phyloP scores from a whole-genome alignment of 64 coral and sea anemone species.

The Porites australiensis region DNA sequence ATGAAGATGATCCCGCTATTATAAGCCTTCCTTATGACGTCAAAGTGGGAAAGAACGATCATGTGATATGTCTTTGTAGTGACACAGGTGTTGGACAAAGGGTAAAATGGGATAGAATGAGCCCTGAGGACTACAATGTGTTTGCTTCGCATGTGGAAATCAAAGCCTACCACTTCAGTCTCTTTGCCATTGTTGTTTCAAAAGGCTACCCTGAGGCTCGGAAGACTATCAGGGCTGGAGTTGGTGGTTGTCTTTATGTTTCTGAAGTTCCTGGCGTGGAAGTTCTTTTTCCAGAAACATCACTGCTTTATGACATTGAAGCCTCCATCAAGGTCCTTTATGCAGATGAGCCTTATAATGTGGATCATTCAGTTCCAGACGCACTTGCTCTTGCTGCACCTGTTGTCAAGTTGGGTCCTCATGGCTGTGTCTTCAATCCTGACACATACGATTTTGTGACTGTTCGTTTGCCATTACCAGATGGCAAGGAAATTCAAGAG shows the following conservation, averaged over 20 bases:
- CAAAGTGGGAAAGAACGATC: conserved; percentile 34
- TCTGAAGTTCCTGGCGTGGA: conserved; percentile 89
- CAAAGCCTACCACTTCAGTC: conserved; percentile 90
- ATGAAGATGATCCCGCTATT: conserved; percentile 81
- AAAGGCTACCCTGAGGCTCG: conserved; percentile 85
- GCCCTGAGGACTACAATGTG: conserved; percentile 66
- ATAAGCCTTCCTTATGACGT: conserved; percentile 86
- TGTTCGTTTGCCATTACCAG: conserved; percentile 87
- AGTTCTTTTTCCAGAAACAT: conserved; percentile 85
- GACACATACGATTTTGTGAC: conserved; percentile 79
- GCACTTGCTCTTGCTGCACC: conserved; percentile 84
- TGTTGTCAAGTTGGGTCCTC: conserved; percentile 88
- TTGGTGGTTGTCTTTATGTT: conserved; percentile 87
- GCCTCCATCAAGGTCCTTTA: conserved; percentile 93
- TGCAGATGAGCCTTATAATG: conserved; percentile 91
- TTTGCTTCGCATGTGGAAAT: conserved; percentile 82
- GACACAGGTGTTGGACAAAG: conserved; percentile 82
- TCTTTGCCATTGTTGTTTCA: conserved; percentile 84
- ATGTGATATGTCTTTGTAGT: conserved; percentile 85
- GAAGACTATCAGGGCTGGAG: conserved; percentile 77
- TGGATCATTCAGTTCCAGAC: conserved; percentile 72
- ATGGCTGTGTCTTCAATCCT: conserved; percentile 84
- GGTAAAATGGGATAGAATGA: conserved; percentile 75
- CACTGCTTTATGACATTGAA: conserved; percentile 86
- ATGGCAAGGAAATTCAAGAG: conserved; percentile 86